These are phyloP conservation scores for Dasypogon diadema DNA, from an alignment of 2,888 invertebrate genomes.

Conservation along the genomic window DNA sequence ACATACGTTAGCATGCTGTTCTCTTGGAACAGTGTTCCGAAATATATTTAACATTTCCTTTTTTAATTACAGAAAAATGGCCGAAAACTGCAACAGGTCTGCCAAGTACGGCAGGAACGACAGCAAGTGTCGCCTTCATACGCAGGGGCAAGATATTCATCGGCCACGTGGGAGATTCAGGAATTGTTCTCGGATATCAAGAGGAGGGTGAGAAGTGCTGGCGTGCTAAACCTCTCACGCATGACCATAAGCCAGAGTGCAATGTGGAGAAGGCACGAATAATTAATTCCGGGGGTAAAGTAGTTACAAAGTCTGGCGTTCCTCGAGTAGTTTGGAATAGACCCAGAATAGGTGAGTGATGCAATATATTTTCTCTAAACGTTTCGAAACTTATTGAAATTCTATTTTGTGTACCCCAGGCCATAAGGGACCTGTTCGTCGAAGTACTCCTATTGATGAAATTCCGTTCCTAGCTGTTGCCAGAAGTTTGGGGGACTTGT, in stretches of 20 bases:
- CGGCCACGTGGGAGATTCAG: slow-evolving; percentile 99
- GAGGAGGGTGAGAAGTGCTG: slow-evolving; percentile 79
- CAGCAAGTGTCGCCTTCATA: slow-evolving; percentile 96
- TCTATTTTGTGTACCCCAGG: slow-evolving; percentile 55
- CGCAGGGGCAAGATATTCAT: slow-evolving; percentile 94
- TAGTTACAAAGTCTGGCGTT: slow-evolving; percentile 83
- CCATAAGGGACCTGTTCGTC: slow-evolving; percentile 83
- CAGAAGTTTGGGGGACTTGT: slow-evolving; percentile 94
- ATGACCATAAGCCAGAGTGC: slow-evolving; percentile 96
- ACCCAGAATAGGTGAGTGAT: slow-evolving; percentile 76
- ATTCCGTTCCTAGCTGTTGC: slow-evolving; percentile 97
- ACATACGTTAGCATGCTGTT: too few species aligned
- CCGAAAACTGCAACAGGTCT: slow-evolving; percentile 95
- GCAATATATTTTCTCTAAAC: slow-evolving; percentile 31
- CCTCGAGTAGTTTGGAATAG: slow-evolving; percentile 98
- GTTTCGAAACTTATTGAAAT: neutral
- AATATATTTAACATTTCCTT: too few species aligned
- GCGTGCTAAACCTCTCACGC: slow-evolving; percentile 85
- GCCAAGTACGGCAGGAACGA: slow-evolving; percentile 97
- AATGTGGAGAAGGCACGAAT: slow-evolving; percentile 87
- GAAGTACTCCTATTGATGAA: slow-evolving; percentile 91
- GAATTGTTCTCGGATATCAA: slow-evolving; percentile 89
- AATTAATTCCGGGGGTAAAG: slow-evolving; percentile 83
- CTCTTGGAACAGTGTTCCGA: too few species aligned
- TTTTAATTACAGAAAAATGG: slow-evolving; percentile 83